phyloP scores from a whole-genome alignment of 2,113 vertebrate species.

The Oncorhynchus masou region DNA sequence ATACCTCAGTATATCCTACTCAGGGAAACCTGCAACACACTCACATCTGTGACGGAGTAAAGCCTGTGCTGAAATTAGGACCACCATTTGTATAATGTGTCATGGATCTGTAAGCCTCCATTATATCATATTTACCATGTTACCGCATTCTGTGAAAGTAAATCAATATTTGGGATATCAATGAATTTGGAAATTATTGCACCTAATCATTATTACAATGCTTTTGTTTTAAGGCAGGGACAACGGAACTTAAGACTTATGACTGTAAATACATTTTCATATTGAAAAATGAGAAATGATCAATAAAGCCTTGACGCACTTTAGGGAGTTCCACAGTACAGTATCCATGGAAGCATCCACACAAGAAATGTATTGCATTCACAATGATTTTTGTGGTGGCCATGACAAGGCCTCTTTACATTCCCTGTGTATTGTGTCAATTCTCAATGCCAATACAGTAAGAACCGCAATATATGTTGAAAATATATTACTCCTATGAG shows the following conservation, averaged over 20 bases:
- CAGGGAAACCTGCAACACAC: background rate
- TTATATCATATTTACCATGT: background rate
- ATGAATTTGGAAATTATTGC: background rate
- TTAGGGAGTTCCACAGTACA: background rate
- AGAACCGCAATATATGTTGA: no score
- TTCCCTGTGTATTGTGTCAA: no score
- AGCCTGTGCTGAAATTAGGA: background rate
- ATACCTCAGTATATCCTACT: background rate
- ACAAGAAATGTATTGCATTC: no score
- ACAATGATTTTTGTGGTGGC: no score
- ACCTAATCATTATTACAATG: background rate
- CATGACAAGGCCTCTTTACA: no score
- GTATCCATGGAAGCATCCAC: no score
- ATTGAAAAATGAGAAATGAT: background rate
- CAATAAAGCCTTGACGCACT: background rate
- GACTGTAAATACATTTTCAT: background rate
- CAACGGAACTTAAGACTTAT: background rate
- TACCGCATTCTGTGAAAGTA: background rate
- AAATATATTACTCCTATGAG: no score
- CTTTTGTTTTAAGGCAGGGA: background rate
- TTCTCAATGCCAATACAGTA: no score
- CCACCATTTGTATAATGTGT: background rate
- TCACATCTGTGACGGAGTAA: background rate
- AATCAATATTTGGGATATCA: background rate
- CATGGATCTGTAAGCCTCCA: background rate